Percentiles rank a stretch among this genome's conserved stretches.
Evolutionary conservation across 1,140 invertebrate genomes (phyloP).

Genomic region (Acromyrmex heyeri): DNA sequence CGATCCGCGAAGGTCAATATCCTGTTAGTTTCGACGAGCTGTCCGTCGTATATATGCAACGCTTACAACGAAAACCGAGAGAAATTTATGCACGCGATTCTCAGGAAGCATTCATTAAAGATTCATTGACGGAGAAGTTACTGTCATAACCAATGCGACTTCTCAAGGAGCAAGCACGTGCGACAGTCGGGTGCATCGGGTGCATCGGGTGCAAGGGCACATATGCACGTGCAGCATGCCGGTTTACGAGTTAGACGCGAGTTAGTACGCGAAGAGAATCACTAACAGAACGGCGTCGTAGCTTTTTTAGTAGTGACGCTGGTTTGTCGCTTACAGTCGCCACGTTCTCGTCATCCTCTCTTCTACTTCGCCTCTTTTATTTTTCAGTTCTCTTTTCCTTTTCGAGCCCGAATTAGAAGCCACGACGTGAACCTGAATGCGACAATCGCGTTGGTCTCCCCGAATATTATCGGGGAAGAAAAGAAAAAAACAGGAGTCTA

Average conservation of each 20-base stretch:
- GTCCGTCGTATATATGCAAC: not conserved
- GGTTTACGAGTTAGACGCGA: constrained; percentile 47
- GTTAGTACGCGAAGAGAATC: constrained; percentile 17
- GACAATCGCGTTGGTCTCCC: constrained; percentile 6
- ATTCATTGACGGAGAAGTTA: constrained; percentile 25
- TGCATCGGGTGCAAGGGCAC: constrained; percentile 5
- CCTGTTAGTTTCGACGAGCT: not conserved
- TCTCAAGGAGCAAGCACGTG: constrained; percentile 20
- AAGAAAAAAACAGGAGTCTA: not conserved
- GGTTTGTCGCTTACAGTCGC: constrained; percentile 8
- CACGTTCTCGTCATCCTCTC: constrained; percentile 14
- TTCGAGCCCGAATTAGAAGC: constrained; percentile 33
- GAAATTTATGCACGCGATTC: constrained; percentile 11
- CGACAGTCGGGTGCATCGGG: not conserved
- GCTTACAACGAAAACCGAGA: not conserved
- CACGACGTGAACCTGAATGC: not conserved
- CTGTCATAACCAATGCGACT: constrained; percentile 22
- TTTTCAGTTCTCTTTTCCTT: not conserved
- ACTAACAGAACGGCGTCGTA: not conserved
- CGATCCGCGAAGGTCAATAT: not conserved
- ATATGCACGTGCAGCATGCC: not conserved
- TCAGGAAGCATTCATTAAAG: constrained; percentile 15
- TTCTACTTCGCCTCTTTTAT: too few relatives aligned
- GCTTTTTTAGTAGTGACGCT: constrained; percentile 31
- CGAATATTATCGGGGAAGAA: too few relatives aligned